Conservation (phyloP, 2,888 invertebrate genomes). For the Acanthosepion esculentum region DNA sequence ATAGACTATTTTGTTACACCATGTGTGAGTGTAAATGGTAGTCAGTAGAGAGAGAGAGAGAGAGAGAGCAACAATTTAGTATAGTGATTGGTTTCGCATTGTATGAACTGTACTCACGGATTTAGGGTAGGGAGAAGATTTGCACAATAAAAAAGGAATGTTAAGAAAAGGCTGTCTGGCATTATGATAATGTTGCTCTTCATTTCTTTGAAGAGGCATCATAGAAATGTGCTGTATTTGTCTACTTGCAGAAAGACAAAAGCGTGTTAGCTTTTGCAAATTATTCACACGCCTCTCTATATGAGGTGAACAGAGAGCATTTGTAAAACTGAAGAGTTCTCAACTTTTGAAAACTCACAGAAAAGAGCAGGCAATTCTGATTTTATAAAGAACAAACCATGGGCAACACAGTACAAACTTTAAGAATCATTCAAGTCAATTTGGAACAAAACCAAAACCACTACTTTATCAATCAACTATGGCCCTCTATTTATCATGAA, state of each 20-base stretch:
- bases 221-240: background rate
- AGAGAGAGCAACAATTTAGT: background rate
- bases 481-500: background rate
- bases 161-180: constrained; percentile 23
- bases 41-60: background rate
- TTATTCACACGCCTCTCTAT: background rate
- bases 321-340: background rate
- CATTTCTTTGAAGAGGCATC: background rate
- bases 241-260: background rate
- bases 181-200: background rate
- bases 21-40: background rate
- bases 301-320: background rate
- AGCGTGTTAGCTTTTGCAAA: background rate
- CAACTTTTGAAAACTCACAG: background rate
- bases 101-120: background rate
- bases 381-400: background rate
- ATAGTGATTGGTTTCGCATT: constrained; percentile 33
- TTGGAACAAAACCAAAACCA: background rate
- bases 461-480: background rate
- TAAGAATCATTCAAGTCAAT: constrained; percentile 13
- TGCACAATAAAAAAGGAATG: constrained; percentile 22
- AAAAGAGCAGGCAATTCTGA: constrained; percentile 21
- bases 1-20: constrained; percentile 6
- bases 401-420: background rate
- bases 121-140: background rate